phyloP scores from a whole-genome alignment of 2,797 vertebrate genomes.

The Neosilurus mollespiculum region DNA sequence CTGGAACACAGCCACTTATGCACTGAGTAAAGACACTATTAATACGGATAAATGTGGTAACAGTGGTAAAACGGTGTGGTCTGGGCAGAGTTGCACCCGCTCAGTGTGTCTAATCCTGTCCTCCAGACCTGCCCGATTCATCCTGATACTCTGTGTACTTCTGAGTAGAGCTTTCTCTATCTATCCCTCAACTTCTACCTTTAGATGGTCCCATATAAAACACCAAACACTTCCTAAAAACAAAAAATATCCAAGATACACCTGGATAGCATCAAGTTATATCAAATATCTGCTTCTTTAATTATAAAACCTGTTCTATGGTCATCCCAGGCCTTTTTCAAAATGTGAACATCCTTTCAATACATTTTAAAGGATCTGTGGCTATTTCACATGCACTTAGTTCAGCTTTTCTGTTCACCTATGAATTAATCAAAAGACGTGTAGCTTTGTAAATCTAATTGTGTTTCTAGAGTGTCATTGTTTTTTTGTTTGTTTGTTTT shows the following conservation, averaged over 20 bases:
- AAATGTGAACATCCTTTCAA: neutral
- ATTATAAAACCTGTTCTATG: neutral
- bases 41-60: conserved; percentile 2
- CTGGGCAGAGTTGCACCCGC: neutral
- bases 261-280: neutral
- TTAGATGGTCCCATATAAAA: neutral
- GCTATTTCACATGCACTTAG: no score
- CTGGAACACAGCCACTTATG: neutral
- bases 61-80: conserved; percentile 1
- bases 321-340: neutral
- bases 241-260: neutral
- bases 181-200: neutral
- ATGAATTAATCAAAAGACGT: no score
- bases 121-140: neutral
- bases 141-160: neutral
- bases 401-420: no score
- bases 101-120: neutral
- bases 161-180: neutral
- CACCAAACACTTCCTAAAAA: neutral
- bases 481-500: no score
- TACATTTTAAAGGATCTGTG: no score
- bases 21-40: neutral
- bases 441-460: no score
- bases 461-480: no score
- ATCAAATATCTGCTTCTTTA: neutral